Conservation (phyloP, 2,888 invertebrate species). For the Teleogryllus oceanicus region DNA sequence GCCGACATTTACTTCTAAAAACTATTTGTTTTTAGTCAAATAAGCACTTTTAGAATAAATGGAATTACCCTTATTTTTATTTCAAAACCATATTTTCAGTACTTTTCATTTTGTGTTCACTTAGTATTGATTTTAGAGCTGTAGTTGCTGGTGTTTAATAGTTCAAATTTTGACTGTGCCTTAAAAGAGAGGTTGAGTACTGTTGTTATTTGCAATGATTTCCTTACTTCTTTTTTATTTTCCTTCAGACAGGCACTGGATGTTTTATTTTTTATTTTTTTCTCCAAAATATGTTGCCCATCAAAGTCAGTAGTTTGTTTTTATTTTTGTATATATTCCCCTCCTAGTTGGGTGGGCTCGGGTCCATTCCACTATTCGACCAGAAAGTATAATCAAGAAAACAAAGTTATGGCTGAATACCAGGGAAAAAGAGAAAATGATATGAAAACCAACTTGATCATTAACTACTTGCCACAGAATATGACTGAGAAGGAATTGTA, state of each 20-base stretch:
- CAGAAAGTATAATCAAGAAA: conserved; percentile 28
- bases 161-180: no score
- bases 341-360: conserved; percentile 33
- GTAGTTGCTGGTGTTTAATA: no score
- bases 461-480: conserved; percentile 92
- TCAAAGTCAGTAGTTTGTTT: conserved; percentile 32
- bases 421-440: conserved; percentile 34
- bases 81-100: no score
- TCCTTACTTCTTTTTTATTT: conserved; percentile 31
- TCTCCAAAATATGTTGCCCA: conserved; percentile 30
- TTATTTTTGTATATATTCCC: conserved; percentile 32
- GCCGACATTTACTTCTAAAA: no score
- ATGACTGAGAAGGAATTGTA: conserved; percentile 88
- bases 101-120: no score
- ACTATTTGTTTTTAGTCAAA: no score
- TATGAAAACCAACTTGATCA: conserved; percentile 74
- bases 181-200: no score
- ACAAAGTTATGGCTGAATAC: conserved; percentile 29
- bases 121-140: no score
- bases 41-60: no score
- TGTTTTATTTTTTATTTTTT: conserved; percentile 31
- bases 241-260: conserved; percentile 32
- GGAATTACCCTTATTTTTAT: no score
- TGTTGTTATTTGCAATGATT: not conserved
- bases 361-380: conserved; percentile 29